Base-by-base conservation (phyloP, 2,888 invertebrate species). In the Tetrapedia diversipes region DNA sequence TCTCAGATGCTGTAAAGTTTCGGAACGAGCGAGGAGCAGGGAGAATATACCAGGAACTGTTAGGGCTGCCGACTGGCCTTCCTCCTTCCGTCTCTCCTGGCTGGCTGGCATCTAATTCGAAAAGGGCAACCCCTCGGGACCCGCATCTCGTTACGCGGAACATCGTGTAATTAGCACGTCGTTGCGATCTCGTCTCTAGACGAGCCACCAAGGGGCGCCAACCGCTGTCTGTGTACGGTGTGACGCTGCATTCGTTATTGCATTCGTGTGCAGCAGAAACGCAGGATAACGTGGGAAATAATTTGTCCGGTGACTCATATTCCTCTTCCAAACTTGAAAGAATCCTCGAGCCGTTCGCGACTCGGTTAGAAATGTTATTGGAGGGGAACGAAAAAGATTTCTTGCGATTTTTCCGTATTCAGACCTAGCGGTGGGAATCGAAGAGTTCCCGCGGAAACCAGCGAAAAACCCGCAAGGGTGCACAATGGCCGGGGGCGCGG, bases 141-240 rank as follows among this genome's bases (percentile, higher is more conserved):
- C 90, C 89, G 89, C 88, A 90, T 90, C 89, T 90, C 87, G 90
- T 90, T 90, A 89, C 89, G 87, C 87, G 82, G 86, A 89, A 83
- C 85, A 87, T 90, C 89, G 87, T 90, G 89, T 90, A 90, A 90
- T 90, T 90, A 90, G 89, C 90, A 90, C 90, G 88, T 89, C 87
- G 88, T 89, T 88, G 87, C 86, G 84, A 87, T 87, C 82, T 75
- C 61, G 77, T 63, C 72, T 70, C 63, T 76, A 56, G 73, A 77
- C 75, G 51, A 66, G 72, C 34, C 51, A 49, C 45, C 39, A 14
- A 64, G 22, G 39, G 54, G 72, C 72, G 45, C 65, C 57, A 57
- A 63, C 56, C 56, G 56, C 39, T 51, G 32, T 64, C 43, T 47
- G 24, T 51, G 24, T 66, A 64, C 69, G 65, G 68, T 64, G 54